These are phyloP conservation scores for Semibalanus balanoides DNA, from an alignment of 1,140 invertebrate genomes.

Conservation along the genomic window DNA sequence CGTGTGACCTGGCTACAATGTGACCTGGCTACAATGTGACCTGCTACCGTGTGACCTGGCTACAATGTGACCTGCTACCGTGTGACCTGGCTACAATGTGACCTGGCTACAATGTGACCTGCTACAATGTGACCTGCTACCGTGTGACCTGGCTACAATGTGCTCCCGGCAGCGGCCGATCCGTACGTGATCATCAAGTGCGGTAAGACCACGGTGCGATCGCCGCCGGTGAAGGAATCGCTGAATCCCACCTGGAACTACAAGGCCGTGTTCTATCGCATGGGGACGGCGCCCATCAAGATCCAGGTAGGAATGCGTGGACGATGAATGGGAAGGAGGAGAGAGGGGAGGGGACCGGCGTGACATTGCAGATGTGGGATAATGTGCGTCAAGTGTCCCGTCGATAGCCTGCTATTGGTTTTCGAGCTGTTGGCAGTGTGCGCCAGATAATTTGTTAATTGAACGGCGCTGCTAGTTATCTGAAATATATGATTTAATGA, in stretches of 20 bases:
- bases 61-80: not conserved
- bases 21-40: slow-evolving; percentile 3
- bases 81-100: not conserved
- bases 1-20: not conserved
- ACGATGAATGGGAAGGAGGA: no score
- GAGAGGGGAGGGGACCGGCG: no score
- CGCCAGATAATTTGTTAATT: not conserved
- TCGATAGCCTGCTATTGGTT: not conserved
- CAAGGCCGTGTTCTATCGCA: slow-evolving; percentile 39
- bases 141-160: slow-evolving; percentile 8
- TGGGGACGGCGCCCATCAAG: slow-evolving; percentile 29
- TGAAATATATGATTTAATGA: no score
- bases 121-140: slow-evolving; percentile 4
- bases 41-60: not conserved
- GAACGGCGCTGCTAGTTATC: no score
- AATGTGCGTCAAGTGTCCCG: not conserved
- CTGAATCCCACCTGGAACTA: slow-evolving; percentile 37
- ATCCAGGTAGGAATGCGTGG: slow-evolving; percentile 26
- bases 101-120: not conserved
- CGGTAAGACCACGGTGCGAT: slow-evolving; percentile 36
- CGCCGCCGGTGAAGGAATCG: slow-evolving; percentile 31
- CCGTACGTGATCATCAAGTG: slow-evolving; percentile 41
- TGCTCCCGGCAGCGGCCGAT: slow-evolving; percentile 30
- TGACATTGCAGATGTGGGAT: not conserved
- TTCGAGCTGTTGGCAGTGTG: not conserved